Evolutionary conservation across 2,113 vertebrate genomes (phyloP), one percentile per base, ranked within the genome.

Genomic region (Uria aalge): DNA sequence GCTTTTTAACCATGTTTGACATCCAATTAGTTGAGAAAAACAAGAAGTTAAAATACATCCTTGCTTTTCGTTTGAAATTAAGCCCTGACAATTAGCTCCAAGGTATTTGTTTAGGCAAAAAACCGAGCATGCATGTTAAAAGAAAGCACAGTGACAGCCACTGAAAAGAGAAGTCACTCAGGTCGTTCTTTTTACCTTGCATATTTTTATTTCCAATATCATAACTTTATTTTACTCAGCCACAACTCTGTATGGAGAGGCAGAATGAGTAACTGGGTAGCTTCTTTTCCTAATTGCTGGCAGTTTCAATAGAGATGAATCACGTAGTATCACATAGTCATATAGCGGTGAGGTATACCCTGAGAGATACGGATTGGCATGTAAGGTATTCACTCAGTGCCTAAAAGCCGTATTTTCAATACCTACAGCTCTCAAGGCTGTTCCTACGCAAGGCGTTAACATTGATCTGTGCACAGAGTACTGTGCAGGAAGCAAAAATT

Each of bases 1-100:
- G 85, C 72, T 91, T 95, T 97, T 97, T 96, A 98, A 97, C 93
- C n/a, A 71, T 97, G 97, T 97, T 98, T 98, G 98, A 98, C 98
- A 98, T 97, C 94, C 97, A 97, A 97, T 97, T 97, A 98, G 97
- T 76, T 0, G 20, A 80, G 85, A 48, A 92, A 97, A 96, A 96
- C 78, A 96, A 96, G 92, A 93, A 96, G 94, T 71, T 93, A 77
- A 92, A 96, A 93, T 41, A 92, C 90, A 94, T 86, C 68, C 78
- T 93, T 86, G 77, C 84, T 97, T 88, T 92, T 92, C 79, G 94
- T 97, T 95, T 88, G 93, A 96, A 97, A 95, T 95, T 96, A 97
- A 97, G 90, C 83, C 86, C 63, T 32, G 10, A 96, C 90, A 97
- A 94, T 66, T 95, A 94, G 72, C 71, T 96, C 83, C 81, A 89